Conservation (phyloP, 2,888 invertebrate species). For the Yponomeuta evonymella region DNA sequence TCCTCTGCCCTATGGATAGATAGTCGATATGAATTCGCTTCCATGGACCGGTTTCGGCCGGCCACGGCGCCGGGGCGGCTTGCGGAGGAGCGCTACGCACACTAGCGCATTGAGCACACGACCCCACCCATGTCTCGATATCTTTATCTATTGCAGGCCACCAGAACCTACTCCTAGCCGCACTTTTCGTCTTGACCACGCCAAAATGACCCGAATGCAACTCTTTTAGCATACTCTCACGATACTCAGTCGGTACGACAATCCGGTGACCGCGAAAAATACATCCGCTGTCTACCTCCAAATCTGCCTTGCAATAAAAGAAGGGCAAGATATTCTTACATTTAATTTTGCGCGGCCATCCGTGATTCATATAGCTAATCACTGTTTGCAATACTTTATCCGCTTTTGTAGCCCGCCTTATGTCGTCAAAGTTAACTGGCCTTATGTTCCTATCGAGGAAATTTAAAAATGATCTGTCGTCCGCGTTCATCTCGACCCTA, state of each 20-base stretch:
- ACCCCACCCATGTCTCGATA: slow-evolving; percentile 5
- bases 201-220: slow-evolving; percentile 13
- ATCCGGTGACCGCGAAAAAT: slow-evolving; percentile 8
- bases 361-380: not conserved
- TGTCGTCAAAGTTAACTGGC: not conserved
- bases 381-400: slow-evolving; percentile 7
- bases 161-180: slow-evolving; percentile 2
- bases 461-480: not conserved
- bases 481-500: not conserved
- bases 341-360: slow-evolving; percentile 9
- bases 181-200: not conserved
- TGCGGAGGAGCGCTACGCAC: not conserved
- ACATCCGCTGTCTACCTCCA: slow-evolving; percentile 5
- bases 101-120: not conserved
- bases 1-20: not conserved
- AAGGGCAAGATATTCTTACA: not conserved
- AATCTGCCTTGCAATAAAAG: slow-evolving; percentile 5
- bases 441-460: not conserved
- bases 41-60: not conserved
- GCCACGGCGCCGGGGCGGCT: slow-evolving; percentile 6
- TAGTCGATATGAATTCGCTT: slow-evolving; percentile 4
- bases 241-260: not conserved
- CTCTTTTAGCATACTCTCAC: not conserved
- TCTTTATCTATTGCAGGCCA: slow-evolving; percentile 1
- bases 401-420: not conserved